Percentiles rank a stretch among this genome's conserved stretches.
phyloP scores from a whole-genome alignment of 2,797 vertebrate genomes.

The Anguilla megastoma region DNA sequence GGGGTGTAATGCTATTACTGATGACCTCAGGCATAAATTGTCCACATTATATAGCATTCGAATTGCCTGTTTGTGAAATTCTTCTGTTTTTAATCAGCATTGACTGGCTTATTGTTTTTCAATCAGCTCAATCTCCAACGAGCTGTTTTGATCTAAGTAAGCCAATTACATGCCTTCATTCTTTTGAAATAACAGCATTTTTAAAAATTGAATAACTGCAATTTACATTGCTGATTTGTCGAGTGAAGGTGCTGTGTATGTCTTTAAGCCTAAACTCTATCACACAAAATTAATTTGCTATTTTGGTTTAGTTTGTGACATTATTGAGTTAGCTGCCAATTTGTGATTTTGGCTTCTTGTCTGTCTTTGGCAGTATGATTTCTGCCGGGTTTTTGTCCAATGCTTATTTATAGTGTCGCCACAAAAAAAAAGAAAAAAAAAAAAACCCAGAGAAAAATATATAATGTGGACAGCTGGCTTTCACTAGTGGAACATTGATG shows the following conservation, averaged over 20 bases:
- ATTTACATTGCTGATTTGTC: background rate
- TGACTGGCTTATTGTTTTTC: background rate
- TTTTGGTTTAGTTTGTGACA: background rate
- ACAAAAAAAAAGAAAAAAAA: background rate
- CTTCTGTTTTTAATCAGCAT: background rate
- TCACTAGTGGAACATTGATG: background rate
- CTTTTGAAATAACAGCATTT: background rate
- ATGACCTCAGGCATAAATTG: slow-evolving; percentile 1
- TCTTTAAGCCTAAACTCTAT: background rate
- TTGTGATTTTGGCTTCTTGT: slow-evolving; percentile 8
- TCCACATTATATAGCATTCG: background rate
- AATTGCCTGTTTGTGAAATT: background rate
- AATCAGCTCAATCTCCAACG: background rate
- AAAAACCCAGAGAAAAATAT: background rate
- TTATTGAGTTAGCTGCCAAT: background rate
- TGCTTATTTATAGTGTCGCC: background rate
- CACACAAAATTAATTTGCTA: background rate
- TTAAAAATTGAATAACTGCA: no score
- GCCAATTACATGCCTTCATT: background rate
- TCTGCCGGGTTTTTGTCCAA: background rate
- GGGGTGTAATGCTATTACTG: background rate
- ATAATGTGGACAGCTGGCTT: background rate
- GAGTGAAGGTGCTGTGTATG: background rate
- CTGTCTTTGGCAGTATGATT: background rate
- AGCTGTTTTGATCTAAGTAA: background rate